Evolutionary conservation across 1,140 invertebrate species (phyloP), one percentile per base, ranked within the genome.

Genomic region (Phortica variegata): DNA sequence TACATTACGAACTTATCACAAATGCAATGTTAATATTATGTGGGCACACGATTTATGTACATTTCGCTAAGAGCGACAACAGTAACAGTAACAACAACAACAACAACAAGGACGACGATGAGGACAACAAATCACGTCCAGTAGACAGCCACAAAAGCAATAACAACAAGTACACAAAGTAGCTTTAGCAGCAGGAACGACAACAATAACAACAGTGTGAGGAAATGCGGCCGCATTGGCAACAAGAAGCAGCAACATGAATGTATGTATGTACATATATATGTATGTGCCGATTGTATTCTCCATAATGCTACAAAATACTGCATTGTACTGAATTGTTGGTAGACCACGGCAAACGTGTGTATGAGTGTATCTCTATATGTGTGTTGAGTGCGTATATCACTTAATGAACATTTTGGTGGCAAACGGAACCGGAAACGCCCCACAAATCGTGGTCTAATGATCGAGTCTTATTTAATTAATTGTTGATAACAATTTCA

Each of bases 1-100:
- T n/a, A n/a, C 63, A 63, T 66, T 66, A 66, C 63, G 62, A 63
- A 66, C 68, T 66, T 68, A 66, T 68, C 56, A 56, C 63, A 66
- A 7, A 17, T 36, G 44, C 44, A 46, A 46, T 36, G 43, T 36
- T 36, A 46, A 50, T 56, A 66, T 61, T 54, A 52, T 66, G 63
- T 68, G 68, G 62, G 62, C 57, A 51, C 48, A 62, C 59, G 62
- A 66, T 68, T 68, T 66, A 66, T 66, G 62, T 56, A 62, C 62
- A 66, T 59, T 66, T 66, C 60, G 63, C 62, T 66, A 56, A 57
- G 62, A 65, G 62, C 62, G 63, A 65, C 62, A 65, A 66, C 62
- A 65, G 62, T 65, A 65, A 65, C 62, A 62, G 66, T 57, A 59
- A 56, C 62, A 65, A 65, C 62, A 65, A 65, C 4, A 31, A 15